phyloP scores from a whole-genome alignment of 2,113 vertebrate genomes.

The Beaufortia kweichowensis region DNA sequence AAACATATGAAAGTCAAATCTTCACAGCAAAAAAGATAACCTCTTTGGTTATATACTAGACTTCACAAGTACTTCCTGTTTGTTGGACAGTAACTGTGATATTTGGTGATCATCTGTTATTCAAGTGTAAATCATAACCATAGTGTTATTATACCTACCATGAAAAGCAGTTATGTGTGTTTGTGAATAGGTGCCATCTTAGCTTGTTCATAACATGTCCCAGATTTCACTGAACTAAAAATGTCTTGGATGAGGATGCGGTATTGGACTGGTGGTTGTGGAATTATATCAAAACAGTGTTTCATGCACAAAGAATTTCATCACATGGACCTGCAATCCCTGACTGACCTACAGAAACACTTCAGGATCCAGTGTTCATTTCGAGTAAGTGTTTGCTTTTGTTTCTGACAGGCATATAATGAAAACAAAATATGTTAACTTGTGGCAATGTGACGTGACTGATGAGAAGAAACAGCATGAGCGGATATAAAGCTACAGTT shows the following conservation, averaged over 20 bases:
- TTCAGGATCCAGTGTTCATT: background rate
- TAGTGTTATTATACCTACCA: background rate
- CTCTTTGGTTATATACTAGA: background rate
- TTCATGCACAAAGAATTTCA: conserved; percentile 22
- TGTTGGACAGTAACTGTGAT: conserved; percentile 21
- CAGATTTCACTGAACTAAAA: conserved; percentile 16
- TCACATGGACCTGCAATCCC: conserved; percentile 6
- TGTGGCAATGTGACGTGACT: background rate
- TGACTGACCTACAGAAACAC: background rate
- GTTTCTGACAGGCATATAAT: background rate
- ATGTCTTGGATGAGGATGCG: conserved; percentile 19
- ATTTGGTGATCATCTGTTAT: conserved; percentile 39
- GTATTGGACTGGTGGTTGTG: conserved; percentile 14
- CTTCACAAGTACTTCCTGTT: conserved; percentile 15
- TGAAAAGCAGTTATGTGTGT: too few relatives aligned
- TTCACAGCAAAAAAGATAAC: background rate
- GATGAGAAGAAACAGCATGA: too few relatives aligned
- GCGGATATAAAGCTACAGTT: too few relatives aligned
- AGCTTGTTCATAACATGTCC: conserved; percentile 19
- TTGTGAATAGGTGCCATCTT: too few relatives aligned
- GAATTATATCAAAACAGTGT: background rate
- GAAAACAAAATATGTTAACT: background rate
- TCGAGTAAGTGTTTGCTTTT: background rate
- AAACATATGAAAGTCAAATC: background rate
- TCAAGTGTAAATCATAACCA: conserved; percentile 22